Conservation (phyloP, 2,888 invertebrate genomes). For the Crematogaster levior region DNA sequence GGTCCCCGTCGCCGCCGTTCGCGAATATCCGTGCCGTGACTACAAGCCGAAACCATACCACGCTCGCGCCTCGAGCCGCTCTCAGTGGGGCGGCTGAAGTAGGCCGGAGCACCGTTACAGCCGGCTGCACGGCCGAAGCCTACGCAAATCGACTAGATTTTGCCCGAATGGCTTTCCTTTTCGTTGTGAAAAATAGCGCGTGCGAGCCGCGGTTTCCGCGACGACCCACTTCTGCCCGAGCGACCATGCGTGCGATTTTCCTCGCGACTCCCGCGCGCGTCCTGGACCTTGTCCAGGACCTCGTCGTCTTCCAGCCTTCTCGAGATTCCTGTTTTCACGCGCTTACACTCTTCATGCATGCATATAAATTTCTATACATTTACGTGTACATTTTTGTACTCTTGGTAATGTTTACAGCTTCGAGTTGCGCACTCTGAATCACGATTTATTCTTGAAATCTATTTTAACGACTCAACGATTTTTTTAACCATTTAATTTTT, state of each 20-base stretch:
- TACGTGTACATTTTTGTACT: not conserved
- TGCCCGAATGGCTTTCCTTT: slow-evolving; percentile 85
- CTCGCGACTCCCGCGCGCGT: slow-evolving; percentile 25
- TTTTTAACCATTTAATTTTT: too few relatives aligned
- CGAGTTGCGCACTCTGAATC: not conserved
- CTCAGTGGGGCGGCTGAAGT: slow-evolving; percentile 80
- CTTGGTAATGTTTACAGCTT: not conserved
- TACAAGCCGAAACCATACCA: slow-evolving; percentile 76
- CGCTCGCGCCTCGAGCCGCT: slow-evolving; percentile 65
- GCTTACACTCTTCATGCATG: not conserved
- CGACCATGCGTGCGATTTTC: slow-evolving; percentile 49
- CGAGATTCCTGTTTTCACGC: not conserved
- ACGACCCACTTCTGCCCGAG: slow-evolving; percentile 79
- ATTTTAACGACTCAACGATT: not conserved
- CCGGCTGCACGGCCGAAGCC: slow-evolving; percentile 80
- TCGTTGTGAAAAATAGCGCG: slow-evolving; percentile 85
- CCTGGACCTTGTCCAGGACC: not conserved
- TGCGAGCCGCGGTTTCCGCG: slow-evolving; percentile 81
- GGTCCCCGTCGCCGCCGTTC: not conserved
- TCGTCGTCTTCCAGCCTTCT: not conserved
- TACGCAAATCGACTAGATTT: slow-evolving; percentile 78
- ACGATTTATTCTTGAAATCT: not conserved
- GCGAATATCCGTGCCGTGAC: slow-evolving; percentile 65
- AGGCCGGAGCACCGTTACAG: slow-evolving; percentile 84
- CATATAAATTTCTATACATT: not conserved